Percentiles rank a stretch among this genome's conserved stretches.
These are phyloP conservation scores for Agrotis segetum DNA, from an alignment of 2,888 invertebrate species.

Conservation along the genomic window DNA sequence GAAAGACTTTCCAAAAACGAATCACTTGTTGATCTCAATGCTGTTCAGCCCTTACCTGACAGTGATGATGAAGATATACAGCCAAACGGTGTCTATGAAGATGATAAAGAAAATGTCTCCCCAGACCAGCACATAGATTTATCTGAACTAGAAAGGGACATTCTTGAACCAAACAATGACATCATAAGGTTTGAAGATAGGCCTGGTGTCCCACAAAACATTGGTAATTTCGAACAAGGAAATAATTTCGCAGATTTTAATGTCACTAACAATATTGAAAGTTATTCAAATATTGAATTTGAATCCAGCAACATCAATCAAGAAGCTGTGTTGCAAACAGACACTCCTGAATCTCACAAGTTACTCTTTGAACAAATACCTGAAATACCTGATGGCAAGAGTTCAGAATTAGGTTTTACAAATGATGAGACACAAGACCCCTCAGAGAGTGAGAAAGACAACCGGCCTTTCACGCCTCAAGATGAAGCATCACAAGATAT, in stretches of 20 bases:
- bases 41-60: slow-evolving; percentile 90
- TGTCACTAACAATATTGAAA: slow-evolving; percentile 77
- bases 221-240: slow-evolving; percentile 71
- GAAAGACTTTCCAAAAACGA: slow-evolving; percentile 80
- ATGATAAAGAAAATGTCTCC: slow-evolving; percentile 83
- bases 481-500: slow-evolving; percentile 83
- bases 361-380: slow-evolving; percentile 88
- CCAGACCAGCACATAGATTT: slow-evolving; percentile 76
- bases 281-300: slow-evolving; percentile 80
- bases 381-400: slow-evolving; percentile 89
- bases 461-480: slow-evolving; percentile 77
- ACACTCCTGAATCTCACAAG: slow-evolving; percentile 89
- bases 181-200: slow-evolving; percentile 81
- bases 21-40: slow-evolving; percentile 91
- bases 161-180: slow-evolving; percentile 84
- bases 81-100: slow-evolving; percentile 77
- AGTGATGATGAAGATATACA: slow-evolving; percentile 87
- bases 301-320: slow-evolving; percentile 77
- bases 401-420: slow-evolving; percentile 85
- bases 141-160: slow-evolving; percentile 69
- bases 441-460: slow-evolving; percentile 82
- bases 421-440: slow-evolving; percentile 83
- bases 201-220: slow-evolving; percentile 72
- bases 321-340: slow-evolving; percentile 81
- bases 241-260: slow-evolving; percentile 80